phyloP scores from a whole-genome alignment of 2,113 vertebrate species.

The Rhabdornis inornatus region DNA sequence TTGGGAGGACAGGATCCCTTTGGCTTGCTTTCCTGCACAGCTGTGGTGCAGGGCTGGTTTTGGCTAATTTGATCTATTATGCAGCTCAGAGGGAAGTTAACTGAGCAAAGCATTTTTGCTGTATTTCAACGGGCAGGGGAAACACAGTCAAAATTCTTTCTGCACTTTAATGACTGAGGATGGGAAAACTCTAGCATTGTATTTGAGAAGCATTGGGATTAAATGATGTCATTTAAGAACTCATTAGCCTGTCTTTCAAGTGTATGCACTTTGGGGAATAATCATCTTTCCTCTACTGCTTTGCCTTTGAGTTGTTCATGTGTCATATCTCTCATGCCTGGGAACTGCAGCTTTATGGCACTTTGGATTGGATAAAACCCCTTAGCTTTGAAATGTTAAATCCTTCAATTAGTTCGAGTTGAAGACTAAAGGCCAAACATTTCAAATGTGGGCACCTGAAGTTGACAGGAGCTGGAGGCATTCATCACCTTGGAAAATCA shows the following conservation, averaged over 20 bases:
- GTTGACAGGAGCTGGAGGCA: neutral
- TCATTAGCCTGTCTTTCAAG: constrained; percentile 57
- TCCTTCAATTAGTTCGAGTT: constrained; percentile 41
- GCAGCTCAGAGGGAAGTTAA: neutral
- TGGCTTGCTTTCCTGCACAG: neutral
- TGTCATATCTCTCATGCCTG: constrained; percentile 28
- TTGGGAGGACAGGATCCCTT: neutral
- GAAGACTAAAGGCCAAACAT: constrained; percentile 53
- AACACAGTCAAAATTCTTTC: constrained; percentile 1
- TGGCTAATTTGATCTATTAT: neutral
- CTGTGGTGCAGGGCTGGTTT: neutral
- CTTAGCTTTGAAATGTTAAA: constrained; percentile 57
- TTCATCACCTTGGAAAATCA: constrained; percentile 32
- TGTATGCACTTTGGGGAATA: constrained; percentile 28
- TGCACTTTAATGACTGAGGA: neutral
- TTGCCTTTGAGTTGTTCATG: neutral
- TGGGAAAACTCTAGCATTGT: constrained; percentile 4
- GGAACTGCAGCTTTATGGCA: constrained; percentile 35
- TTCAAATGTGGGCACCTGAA: constrained; percentile 44
- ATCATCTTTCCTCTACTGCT: constrained; percentile 50
- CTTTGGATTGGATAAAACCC: constrained; percentile 38
- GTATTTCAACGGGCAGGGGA: constrained; percentile 16
- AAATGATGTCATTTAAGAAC: constrained; percentile 49
- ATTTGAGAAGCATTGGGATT: constrained; percentile 45
- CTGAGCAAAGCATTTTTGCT: neutral